phyloP scores from a whole-genome alignment of 2,113 vertebrate species.

The Xenopus borealis region DNA sequence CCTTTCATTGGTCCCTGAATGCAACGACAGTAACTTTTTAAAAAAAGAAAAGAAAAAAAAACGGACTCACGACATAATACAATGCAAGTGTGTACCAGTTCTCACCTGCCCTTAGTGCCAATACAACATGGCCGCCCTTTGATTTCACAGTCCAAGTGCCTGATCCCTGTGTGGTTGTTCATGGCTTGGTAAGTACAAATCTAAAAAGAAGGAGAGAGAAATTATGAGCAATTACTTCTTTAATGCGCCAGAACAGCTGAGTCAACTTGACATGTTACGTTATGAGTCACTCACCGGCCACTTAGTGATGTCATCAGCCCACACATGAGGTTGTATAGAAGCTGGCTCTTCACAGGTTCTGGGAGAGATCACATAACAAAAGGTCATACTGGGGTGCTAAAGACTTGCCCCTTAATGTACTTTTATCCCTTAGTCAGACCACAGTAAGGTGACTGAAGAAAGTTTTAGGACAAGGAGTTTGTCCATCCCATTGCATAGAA shows the following conservation, averaged over 20 bases:
- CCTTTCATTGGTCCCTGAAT: no score
- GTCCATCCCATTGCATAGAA: no score
- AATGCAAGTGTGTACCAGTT: neutral
- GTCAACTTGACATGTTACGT: no score
- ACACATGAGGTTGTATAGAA: slow-evolving; percentile 78
- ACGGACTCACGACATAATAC: neutral
- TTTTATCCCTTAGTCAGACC: no score
- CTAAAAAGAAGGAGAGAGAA: slow-evolving; percentile 54
- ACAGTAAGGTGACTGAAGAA: no score
- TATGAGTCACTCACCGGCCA: slow-evolving; percentile 82
- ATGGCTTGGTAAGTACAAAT: slow-evolving; percentile 78
- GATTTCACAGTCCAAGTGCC: slow-evolving; percentile 89
- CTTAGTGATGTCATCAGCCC: slow-evolving; percentile 87
- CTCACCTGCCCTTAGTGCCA: slow-evolving; percentile 93
- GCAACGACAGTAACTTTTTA: no score
- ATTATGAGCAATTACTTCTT: neutral
- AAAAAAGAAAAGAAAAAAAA: no score
- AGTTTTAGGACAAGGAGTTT: no score
- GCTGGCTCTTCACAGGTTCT: slow-evolving; percentile 91
- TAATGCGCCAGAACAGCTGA: no score
- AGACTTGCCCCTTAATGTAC: no score
- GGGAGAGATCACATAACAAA: neutral
- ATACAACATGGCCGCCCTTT: slow-evolving; percentile 94
- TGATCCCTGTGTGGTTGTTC: slow-evolving; percentile 78
- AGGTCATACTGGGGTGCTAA: no score